Conservation (phyloP, 2,888 invertebrate species). For the Macrosiphum euphorbiae region DNA sequence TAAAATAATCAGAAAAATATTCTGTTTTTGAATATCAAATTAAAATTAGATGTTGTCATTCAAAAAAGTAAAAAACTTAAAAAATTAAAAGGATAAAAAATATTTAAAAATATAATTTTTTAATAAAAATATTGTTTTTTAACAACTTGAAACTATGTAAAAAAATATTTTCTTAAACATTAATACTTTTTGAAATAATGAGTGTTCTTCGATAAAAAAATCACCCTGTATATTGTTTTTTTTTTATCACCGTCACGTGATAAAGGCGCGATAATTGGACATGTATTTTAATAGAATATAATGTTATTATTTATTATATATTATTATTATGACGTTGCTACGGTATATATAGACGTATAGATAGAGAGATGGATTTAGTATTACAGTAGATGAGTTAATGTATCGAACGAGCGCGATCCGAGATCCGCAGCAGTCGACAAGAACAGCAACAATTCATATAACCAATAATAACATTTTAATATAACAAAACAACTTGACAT, state of each 20-base stretch:
- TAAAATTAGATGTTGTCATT: too few relatives aligned
- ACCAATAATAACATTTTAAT: conserved; percentile 59
- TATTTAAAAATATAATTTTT: too few relatives aligned
- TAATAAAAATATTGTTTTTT: too few relatives aligned
- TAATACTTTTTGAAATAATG: too few relatives aligned
- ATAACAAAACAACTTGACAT: conserved; percentile 49
- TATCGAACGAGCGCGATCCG: background rate
- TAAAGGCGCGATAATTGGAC: conserved; percentile 19
- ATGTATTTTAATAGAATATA: conserved; percentile 4
- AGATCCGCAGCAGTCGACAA: conserved; percentile 8
- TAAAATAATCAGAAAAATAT: too few relatives aligned
- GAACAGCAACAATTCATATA: conserved; percentile 34
- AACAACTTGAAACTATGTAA: too few relatives aligned
- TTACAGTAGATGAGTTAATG: background rate
- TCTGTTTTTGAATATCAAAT: too few relatives aligned
- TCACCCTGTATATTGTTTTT: too few relatives aligned
- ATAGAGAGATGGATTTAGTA: background rate
- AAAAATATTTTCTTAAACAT: too few relatives aligned
- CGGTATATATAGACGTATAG: background rate
- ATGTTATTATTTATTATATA: background rate
- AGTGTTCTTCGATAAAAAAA: too few relatives aligned
- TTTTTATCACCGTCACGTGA: background rate
- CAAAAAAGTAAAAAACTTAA: too few relatives aligned
- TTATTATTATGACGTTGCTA: background rate
- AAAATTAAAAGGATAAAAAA: too few relatives aligned